phyloP scores from a whole-genome alignment of 1,140 invertebrate species.

The Brachionus koreanus region DNA sequence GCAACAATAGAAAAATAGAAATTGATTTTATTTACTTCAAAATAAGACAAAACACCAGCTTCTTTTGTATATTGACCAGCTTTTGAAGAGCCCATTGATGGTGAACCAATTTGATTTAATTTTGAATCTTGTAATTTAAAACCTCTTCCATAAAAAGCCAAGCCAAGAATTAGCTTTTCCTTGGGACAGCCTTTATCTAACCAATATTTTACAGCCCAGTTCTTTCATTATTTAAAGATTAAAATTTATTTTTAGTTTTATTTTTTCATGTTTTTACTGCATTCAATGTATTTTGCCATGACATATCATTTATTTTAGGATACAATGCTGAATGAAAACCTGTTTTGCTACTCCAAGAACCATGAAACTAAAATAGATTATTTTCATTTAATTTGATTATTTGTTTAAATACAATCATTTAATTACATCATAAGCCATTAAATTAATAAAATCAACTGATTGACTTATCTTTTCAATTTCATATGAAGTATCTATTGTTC shows the following conservation, averaged over 20 bases:
- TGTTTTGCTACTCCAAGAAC: constrained; percentile 28
- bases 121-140: constrained; percentile 68
- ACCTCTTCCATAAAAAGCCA: constrained; percentile 88
- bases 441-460: constrained; percentile 88
- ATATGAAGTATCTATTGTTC: too few species aligned
- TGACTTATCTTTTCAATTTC: constrained; percentile 73
- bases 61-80: constrained; percentile 76
- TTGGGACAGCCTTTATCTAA: too few species aligned
- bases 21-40: constrained; percentile 62
- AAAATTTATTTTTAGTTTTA: neutral
- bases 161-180: constrained; percentile 75
- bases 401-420: too few species aligned
- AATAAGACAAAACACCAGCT: constrained; percentile 84
- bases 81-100: constrained; percentile 70
- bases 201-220: too few species aligned
- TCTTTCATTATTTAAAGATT: neutral
- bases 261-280: constrained; percentile 44
- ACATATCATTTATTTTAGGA: neutral
- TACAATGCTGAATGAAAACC: constrained; percentile 36
- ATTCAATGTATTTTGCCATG: constrained; percentile 4
- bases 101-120: constrained; percentile 81
- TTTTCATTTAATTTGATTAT: too few species aligned
- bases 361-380: constrained; percentile 49
- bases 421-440: constrained; percentile 78
- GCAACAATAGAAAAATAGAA: neutral